Percentiles rank a stretch among this genome's conserved stretches.
phyloP scores from a whole-genome alignment of 2,113 vertebrate species.

The Himantopus leucocephalus region DNA sequence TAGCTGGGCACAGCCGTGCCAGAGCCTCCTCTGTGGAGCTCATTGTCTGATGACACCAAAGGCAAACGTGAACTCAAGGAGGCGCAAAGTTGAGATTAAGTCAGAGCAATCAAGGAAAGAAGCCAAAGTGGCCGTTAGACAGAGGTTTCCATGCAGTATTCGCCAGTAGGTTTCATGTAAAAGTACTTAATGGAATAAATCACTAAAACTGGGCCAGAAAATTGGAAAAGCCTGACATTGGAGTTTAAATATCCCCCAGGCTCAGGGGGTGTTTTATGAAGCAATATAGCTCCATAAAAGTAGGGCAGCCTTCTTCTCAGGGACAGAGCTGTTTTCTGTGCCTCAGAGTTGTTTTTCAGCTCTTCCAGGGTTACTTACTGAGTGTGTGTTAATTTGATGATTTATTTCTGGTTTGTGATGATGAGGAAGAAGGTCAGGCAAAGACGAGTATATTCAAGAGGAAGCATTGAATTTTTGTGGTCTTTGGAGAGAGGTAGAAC shows the following conservation, averaged over 20 bases:
- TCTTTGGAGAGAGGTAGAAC: background rate
- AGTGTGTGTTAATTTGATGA: background rate
- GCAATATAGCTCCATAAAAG: background rate
- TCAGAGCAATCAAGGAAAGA: background rate
- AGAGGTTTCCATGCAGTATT: background rate
- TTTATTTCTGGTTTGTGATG: background rate
- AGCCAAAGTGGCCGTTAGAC: background rate
- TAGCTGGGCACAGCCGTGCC: background rate
- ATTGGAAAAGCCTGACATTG: background rate
- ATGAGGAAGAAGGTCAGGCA: background rate
- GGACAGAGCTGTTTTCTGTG: background rate
- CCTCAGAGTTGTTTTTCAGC: background rate
- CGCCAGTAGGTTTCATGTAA: background rate
- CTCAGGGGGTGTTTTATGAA: constrained; percentile 18
- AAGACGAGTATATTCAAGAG: background rate
- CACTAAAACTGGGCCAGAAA: constrained; percentile 14
- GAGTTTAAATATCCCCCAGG: background rate
- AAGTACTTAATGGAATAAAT: background rate
- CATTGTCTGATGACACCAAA: constrained; percentile 10
- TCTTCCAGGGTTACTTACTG: background rate
- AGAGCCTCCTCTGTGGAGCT: background rate
- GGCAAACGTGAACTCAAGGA: background rate
- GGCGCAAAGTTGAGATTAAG: background rate
- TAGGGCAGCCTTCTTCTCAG: background rate
- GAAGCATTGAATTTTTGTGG: background rate